These are phyloP conservation scores for Lampris megalopsis DNA, from an alignment of 2,113 vertebrate species.

Conservation along the genomic window DNA sequence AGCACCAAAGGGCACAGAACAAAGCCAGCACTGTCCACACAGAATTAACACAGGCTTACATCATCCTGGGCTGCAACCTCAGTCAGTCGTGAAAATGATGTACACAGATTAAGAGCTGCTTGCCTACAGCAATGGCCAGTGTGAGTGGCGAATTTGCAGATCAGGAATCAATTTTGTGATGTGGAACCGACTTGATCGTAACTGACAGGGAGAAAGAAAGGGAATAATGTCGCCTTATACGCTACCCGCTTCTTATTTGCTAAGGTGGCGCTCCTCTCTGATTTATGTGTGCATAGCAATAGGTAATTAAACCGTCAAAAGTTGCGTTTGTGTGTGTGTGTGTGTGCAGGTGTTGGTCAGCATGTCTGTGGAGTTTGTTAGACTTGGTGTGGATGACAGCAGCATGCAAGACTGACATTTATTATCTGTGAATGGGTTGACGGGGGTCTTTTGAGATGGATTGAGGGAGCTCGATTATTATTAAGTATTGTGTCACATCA, in stretches of 20 bases:
- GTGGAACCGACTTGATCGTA: slow-evolving; percentile 68
- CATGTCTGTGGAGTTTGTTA: background rate
- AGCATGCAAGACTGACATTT: slow-evolving; percentile 85
- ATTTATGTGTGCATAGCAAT: slow-evolving; percentile 64
- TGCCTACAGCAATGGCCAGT: slow-evolving; percentile 19
- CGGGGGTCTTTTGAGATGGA: slow-evolving; percentile 80
- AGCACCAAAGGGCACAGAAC: slow-evolving; percentile 78
- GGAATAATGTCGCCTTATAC: slow-evolving; percentile 62
- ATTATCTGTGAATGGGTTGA: slow-evolving; percentile 85
- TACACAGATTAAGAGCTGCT: slow-evolving; percentile 66
- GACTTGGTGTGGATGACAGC: slow-evolving; percentile 37
- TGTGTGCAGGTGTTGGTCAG: background rate
- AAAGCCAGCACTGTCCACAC: slow-evolving; percentile 77
- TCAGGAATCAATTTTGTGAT: slow-evolving; percentile 66
- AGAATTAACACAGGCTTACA: slow-evolving; percentile 83
- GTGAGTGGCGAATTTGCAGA: slow-evolving; percentile 8
- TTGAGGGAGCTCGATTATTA: slow-evolving; percentile 95
- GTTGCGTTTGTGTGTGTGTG: background rate
- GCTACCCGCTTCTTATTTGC: slow-evolving; percentile 63
- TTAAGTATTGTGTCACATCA: slow-evolving; percentile 91
- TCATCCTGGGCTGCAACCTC: slow-evolving; percentile 76
- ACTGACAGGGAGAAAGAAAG: slow-evolving; percentile 72
- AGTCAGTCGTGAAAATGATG: slow-evolving; percentile 77
- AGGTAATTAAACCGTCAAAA: slow-evolving; percentile 34
- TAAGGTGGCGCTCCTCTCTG: slow-evolving; percentile 54